Evolutionary conservation across 2,113 vertebrate genomes (phyloP), one percentile per base, ranked within the genome.

Genomic region (Malurus cyaneus): DNA sequence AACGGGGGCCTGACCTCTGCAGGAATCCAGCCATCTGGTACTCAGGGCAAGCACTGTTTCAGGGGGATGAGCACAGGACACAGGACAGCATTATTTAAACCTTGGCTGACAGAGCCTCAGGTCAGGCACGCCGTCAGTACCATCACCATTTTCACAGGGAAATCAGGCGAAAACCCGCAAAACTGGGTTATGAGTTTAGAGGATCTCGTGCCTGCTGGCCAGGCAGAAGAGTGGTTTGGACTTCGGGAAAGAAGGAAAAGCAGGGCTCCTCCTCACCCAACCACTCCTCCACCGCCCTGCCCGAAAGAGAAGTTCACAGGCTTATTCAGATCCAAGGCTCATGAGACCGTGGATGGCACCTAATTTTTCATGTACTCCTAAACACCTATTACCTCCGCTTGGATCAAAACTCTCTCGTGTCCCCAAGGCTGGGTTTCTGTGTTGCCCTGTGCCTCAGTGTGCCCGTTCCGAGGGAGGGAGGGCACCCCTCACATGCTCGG

Each of bases 281-380:
- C 16, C 54, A 24, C 7, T n/a, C 32, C 57, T 60, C n/a, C 54
- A 54, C 50, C 9, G 23, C 52, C 54, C 23, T 31, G n/a, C 21
- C 36, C 11, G 6, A 18, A 25, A 50, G 28, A 31, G 18, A 32
- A 24, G 32, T 21, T 57, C 39, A 44, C 39, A 25, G 13, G 9
- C 6, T 46, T 11, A 6, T 9, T 39, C 21, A 20, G 11, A 11
- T 12, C 13, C 9, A n/a, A 9, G 0, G 7, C 25, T 34, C 26
- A 9, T 15, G 23, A 57, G 15, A 19, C 8, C 0, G 1, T 1
- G 5, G 11, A 46, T 6, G 31, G 6, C 49, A 42, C 3, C 15
- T 3, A 34, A 5, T 8, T 16, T 25, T 10, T 21, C 41, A 26
- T 0, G 3, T 18, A 8, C 49, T 80, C 34, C 42, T 34, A 47